A percentile compares a stretch with the other conserved stretches of the same genome.
These are phyloP conservation scores for Leuciscus waleckii DNA, from an alignment of 2,797 vertebrate species.

Conservation along the genomic window DNA sequence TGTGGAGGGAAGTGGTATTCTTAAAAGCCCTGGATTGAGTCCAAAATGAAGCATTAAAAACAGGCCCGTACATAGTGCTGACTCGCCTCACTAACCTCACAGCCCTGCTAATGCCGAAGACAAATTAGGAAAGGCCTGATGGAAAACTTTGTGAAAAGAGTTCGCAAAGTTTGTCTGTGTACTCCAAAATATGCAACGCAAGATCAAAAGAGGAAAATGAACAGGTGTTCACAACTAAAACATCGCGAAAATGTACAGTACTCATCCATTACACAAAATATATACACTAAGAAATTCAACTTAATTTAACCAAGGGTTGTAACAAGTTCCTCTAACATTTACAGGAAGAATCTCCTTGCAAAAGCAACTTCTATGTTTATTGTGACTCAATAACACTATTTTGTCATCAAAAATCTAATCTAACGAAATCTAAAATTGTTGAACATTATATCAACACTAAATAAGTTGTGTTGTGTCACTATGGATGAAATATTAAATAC, in stretches of 20 bases:
- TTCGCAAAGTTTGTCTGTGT: neutral
- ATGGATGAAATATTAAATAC: neutral
- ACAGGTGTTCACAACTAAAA: neutral
- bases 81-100: slow-evolving; percentile 12
- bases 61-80: slow-evolving; percentile 49
- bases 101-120: neutral
- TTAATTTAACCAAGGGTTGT: neutral
- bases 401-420: slow-evolving; percentile 6
- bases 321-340: neutral
- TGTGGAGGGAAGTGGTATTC: slow-evolving; percentile 52
- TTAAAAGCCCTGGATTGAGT: slow-evolving; percentile 61
- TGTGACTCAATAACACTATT: slow-evolving; percentile 18
- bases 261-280: neutral
- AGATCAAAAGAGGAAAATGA: neutral
- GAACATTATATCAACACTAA: neutral
- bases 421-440: neutral
- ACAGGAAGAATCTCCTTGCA: neutral
- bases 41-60: slow-evolving; percentile 58
- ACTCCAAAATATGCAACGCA: neutral
- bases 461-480: neutral
- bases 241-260: neutral
- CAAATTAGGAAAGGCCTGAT: slow-evolving; percentile 21
- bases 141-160: neutral
- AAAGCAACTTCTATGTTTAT: slow-evolving; percentile 26
- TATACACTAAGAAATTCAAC: neutral